Conservation (phyloP, 1,140 invertebrate genomes). For the Anoplolepis gracilipes region DNA sequence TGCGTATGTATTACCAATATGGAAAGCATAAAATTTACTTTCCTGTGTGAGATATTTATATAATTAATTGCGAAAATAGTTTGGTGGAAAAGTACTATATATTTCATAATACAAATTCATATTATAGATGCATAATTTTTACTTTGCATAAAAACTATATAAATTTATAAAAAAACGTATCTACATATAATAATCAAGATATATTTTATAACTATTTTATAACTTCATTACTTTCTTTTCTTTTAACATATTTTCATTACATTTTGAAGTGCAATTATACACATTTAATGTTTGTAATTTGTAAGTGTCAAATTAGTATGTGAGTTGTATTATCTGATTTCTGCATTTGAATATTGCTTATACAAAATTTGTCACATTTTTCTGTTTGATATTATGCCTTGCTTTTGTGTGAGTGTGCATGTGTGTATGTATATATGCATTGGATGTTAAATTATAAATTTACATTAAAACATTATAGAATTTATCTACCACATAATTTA, state of each 20-base stretch:
- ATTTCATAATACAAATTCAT: conserved; percentile 25
- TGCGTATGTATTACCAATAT: conserved; percentile 63
- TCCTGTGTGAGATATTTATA: conserved; percentile 21
- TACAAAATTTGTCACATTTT: not conserved
- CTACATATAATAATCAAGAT: not conserved
- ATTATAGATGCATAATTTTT: conserved; percentile 33
- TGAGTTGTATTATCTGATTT: conserved; percentile 20
- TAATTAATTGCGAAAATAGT: not conserved
- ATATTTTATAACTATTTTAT: not conserved
- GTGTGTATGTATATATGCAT: not conserved
- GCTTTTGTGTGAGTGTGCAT: not conserved
- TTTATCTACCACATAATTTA: not conserved
- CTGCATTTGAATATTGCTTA: conserved; percentile 64
- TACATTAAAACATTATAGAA: not conserved
- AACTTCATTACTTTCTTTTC: not conserved
- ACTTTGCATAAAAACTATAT: conserved; percentile 22
- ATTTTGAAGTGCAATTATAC: conserved; percentile 12
- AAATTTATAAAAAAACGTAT: not conserved
- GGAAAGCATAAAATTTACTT: conserved; percentile 60
- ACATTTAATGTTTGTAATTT: conserved; percentile 44
- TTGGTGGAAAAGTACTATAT: conserved; percentile 38
- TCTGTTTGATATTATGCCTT: not conserved
- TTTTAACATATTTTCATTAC: not conserved
- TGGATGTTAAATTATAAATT: conserved; percentile 20
- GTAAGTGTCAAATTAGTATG: conserved; percentile 37